Evolutionary conservation across 1,140 invertebrate species (phyloP).

Genomic region (Orussus abietinus): DNA sequence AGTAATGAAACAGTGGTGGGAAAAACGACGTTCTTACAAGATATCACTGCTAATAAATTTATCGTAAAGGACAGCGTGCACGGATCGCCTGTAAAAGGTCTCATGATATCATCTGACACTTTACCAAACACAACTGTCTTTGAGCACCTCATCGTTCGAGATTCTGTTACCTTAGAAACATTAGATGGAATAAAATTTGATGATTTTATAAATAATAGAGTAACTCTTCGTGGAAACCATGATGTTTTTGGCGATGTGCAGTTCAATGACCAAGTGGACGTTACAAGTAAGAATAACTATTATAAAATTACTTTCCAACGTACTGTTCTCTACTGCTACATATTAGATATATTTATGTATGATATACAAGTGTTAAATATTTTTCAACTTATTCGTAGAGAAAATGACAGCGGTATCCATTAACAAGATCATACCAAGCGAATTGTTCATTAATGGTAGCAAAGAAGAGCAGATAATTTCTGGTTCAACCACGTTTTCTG

Average conservation of each 20-base stretch:
- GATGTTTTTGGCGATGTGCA: conserved; percentile 24
- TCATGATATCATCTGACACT: conserved; percentile 12
- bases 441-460: conserved; percentile 20
- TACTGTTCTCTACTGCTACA: no score
- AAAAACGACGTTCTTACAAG: conserved; percentile 19
- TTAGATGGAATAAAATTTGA: conserved; percentile 32
- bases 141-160: conserved; percentile 21
- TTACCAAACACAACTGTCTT: conserved; percentile 29
- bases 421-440: conserved; percentile 24
- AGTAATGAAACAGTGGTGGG: conserved; percentile 20
- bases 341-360: conserved; percentile 9
- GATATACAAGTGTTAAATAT: neutral
- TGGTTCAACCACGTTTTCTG: conserved; percentile 28
- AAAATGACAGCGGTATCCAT: conserved; percentile 14
- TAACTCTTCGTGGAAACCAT: conserved; percentile 27
- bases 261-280: conserved; percentile 27
- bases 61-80: conserved; percentile 21
- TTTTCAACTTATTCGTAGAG: conserved; percentile 12
- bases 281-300: conserved; percentile 24
- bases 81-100: conserved; percentile 14
- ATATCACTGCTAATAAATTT: conserved; percentile 22
- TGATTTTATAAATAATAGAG: conserved; percentile 25
- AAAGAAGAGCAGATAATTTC: conserved; percentile 24
- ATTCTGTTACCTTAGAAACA: conserved; percentile 19
- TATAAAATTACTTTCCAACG: neutral